Percentiles rank a stretch among this genome's conserved stretches.
phyloP scores from a whole-genome alignment of 2,113 vertebrate genomes.

The Penelope pileata region DNA sequence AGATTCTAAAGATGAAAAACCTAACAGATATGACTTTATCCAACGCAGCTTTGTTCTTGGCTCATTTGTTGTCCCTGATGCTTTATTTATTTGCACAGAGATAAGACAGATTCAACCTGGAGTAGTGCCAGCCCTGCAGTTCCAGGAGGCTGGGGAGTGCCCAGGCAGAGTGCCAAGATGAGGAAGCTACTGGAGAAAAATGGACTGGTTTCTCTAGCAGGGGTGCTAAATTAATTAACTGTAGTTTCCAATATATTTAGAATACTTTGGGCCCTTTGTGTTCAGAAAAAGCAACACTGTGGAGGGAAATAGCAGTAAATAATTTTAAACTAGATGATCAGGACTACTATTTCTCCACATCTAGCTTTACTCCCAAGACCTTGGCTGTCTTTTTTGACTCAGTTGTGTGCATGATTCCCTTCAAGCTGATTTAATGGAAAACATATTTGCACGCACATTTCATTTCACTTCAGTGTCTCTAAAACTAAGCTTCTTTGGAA shows the following conservation, averaged over 20 bases:
- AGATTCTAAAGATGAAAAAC: background rate
- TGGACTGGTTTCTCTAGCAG: background rate
- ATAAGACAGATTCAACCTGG: background rate
- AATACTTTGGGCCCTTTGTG: background rate
- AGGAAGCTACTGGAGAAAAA: background rate
- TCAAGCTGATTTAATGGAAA: conserved; percentile 4
- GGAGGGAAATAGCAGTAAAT: background rate
- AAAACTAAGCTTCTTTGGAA: background rate
- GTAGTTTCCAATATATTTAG: background rate
- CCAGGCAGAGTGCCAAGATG: background rate
- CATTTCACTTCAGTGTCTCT: background rate
- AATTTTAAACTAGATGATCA: background rate
- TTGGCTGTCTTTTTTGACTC: background rate
- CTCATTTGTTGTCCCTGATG: background rate
- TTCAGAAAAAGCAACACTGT: background rate
- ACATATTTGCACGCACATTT: background rate
- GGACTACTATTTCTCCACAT: background rate
- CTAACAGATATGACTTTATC: background rate
- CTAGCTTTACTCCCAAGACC: background rate
- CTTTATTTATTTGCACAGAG: background rate
- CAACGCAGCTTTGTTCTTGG: background rate
- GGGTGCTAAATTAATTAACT: background rate
- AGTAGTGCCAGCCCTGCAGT: background rate
- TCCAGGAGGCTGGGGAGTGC: background rate
- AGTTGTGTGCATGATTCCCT: background rate